Evolutionary conservation across 2,113 vertebrate species (phyloP).

Genomic region (Saimiri boliviensis): DNA sequence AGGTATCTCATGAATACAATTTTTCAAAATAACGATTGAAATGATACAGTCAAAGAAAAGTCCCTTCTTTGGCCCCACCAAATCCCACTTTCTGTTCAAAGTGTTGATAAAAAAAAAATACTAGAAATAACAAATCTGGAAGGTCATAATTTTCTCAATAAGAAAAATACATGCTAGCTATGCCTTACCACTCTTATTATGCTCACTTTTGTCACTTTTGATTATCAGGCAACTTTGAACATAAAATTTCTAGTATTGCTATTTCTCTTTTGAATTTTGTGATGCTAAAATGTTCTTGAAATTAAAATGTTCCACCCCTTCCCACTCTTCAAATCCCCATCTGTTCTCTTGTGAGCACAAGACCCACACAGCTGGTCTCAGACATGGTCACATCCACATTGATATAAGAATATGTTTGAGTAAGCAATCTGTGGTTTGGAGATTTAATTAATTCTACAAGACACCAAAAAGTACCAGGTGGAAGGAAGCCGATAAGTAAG

Average conservation of each 20-base stretch:
- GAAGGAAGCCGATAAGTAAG: slow-evolving; percentile 23
- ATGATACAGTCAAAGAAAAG: neutral
- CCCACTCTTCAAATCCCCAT: slow-evolving; percentile 67
- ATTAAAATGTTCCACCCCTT: slow-evolving; percentile 67
- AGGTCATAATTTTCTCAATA: slow-evolving; percentile 14
- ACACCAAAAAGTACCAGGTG: slow-evolving; percentile 39
- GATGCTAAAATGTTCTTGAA: slow-evolving; percentile 71
- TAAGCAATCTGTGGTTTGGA: slow-evolving; percentile 44
- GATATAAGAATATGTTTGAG: slow-evolving; percentile 56
- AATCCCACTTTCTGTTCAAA: neutral
- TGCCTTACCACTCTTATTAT: neutral
- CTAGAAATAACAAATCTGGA: neutral
- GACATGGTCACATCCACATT: slow-evolving; percentile 61
- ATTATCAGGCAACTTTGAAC: slow-evolving; percentile 16
- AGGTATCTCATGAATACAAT: neutral
- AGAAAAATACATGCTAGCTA: neutral
- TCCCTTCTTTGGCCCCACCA: neutral
- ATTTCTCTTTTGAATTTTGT: slow-evolving; percentile 64
- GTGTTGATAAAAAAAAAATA: neutral
- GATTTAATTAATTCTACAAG: slow-evolving; percentile 56
- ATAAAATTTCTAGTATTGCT: slow-evolving; percentile 64
- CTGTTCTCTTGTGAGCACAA: slow-evolving; percentile 63
- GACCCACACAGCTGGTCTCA: slow-evolving; percentile 68
- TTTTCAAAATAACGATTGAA: slow-evolving; percentile 28
- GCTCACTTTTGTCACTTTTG: slow-evolving; percentile 50